Conservation (phyloP, 2,113 vertebrate genomes). For the Oriolus oriolus region DNA sequence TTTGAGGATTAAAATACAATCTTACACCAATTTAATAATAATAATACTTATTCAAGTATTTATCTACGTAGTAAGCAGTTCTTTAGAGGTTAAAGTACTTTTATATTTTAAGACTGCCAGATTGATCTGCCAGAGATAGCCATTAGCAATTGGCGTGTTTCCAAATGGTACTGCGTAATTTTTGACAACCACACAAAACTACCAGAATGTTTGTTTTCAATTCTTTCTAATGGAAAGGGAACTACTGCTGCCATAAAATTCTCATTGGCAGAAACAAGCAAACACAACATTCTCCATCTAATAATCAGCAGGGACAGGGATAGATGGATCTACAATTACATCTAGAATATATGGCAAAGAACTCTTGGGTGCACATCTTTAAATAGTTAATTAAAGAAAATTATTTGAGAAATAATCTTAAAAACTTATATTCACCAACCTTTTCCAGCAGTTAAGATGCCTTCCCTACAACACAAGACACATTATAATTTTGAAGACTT, state of each 20-base stretch:
- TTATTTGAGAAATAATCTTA: neutral
- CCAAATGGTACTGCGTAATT: neutral
- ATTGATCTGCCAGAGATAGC: neutral
- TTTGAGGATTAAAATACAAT: neutral
- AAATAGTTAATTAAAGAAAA: neutral
- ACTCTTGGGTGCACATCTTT: neutral
- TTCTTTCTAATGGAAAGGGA: neutral
- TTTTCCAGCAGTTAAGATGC: neutral
- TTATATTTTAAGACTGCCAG: neutral
- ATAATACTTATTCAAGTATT: neutral
- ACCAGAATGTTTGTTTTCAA: neutral
- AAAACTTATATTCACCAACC: neutral
- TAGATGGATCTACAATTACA: neutral
- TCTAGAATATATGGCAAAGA: neutral
- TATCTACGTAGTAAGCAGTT: neutral
- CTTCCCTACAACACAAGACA: neutral
- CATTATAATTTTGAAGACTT: neutral
- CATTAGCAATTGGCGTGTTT: neutral
- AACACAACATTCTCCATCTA: neutral
- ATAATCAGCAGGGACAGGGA: neutral
- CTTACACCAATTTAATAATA: neutral
- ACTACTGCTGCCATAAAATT: neutral
- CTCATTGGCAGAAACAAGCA: neutral
- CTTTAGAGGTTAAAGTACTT: neutral
- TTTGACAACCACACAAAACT: neutral